A percentile compares a stretch with the other conserved stretches of the same genome.
phyloP scores from a whole-genome alignment of 2,888 invertebrate species.

The Phyllotreta cruciferae region DNA sequence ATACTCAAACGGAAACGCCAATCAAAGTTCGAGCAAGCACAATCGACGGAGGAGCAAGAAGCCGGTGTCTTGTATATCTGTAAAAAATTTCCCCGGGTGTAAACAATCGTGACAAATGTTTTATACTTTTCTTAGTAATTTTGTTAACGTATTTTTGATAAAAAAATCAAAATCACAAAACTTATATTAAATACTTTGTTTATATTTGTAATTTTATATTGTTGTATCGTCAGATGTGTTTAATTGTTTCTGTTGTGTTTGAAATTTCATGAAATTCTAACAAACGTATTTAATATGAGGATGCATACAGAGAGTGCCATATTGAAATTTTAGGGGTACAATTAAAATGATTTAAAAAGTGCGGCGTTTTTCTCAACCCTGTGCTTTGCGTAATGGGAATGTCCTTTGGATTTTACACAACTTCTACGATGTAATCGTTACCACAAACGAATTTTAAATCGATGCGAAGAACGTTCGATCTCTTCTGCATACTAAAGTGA shows the following conservation, averaged over 20 bases:
- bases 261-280: slow-evolving; percentile 34
- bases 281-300: slow-evolving; percentile 49
- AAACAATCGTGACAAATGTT: slow-evolving; percentile 66
- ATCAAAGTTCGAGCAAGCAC: slow-evolving; percentile 61
- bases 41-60: slow-evolving; percentile 64
- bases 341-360: slow-evolving; percentile 17
- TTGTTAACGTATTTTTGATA: slow-evolving; percentile 41
- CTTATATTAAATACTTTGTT: slow-evolving; percentile 49
- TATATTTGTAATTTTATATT: slow-evolving; percentile 52
- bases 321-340: slow-evolving; percentile 41
- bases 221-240: slow-evolving; percentile 52
- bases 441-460: too few relatives aligned
- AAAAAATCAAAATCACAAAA: slow-evolving; percentile 35
- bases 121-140: slow-evolving; percentile 37
- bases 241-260: slow-evolving; percentile 52
- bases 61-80: slow-evolving; percentile 67
- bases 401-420: too few relatives aligned
- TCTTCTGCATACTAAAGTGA: too few relatives aligned
- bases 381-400: too few relatives aligned
- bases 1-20: slow-evolving; percentile 54
- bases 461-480: too few relatives aligned
- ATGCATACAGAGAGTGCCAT: slow-evolving; percentile 51
- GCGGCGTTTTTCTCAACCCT: too few relatives aligned
- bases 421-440: too few relatives aligned
- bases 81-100: slow-evolving; percentile 68